Evolutionary conservation across 2,888 invertebrate species (phyloP).

Genomic region (Conchocele bisecta): DNA sequence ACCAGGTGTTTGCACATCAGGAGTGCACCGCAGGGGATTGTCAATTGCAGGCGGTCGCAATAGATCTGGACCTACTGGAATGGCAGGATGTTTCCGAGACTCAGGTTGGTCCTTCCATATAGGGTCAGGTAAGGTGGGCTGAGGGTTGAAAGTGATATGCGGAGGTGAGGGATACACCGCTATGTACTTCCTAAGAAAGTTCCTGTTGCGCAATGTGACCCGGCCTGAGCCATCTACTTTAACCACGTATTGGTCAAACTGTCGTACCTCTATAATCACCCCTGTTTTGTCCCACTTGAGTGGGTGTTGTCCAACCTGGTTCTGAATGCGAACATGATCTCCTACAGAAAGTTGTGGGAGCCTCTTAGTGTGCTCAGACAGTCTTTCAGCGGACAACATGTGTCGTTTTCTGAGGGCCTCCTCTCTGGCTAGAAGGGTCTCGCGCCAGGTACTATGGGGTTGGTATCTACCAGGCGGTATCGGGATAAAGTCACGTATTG

Average conservation of each 20-base stretch:
- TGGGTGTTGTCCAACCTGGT: constrained; percentile 61
- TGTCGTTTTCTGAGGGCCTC: constrained; percentile 62
- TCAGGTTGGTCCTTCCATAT: too few species aligned
- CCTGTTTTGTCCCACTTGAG: constrained; percentile 68
- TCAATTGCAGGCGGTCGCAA: too few species aligned
- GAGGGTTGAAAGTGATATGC: too few species aligned
- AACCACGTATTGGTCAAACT: constrained; percentile 58
- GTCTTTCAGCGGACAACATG: constrained; percentile 50
- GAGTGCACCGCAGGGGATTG: too few species aligned
- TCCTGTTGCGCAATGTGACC: constrained; percentile 58
- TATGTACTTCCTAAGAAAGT: constrained; percentile 43
- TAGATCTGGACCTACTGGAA: too few species aligned
- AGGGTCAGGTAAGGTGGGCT: too few species aligned
- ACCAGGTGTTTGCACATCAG: too few species aligned
- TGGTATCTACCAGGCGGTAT: constrained; percentile 38
- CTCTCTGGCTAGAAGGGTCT: constrained; percentile 45
- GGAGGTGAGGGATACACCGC: constrained; percentile 17
- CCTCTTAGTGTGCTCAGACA: constrained; percentile 55
- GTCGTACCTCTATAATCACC: constrained; percentile 60
- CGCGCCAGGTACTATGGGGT: constrained; percentile 60
- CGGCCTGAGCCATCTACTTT: constrained; percentile 51
- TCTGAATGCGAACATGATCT: constrained; percentile 60
- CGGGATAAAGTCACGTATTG: constrained; percentile 60
- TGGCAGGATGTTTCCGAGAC: too few species aligned
- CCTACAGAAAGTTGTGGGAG: constrained; percentile 51